These are phyloP conservation scores for Megalurothrips usitatus DNA, from an alignment of 2,888 invertebrate genomes.

Conservation along the genomic window DNA sequence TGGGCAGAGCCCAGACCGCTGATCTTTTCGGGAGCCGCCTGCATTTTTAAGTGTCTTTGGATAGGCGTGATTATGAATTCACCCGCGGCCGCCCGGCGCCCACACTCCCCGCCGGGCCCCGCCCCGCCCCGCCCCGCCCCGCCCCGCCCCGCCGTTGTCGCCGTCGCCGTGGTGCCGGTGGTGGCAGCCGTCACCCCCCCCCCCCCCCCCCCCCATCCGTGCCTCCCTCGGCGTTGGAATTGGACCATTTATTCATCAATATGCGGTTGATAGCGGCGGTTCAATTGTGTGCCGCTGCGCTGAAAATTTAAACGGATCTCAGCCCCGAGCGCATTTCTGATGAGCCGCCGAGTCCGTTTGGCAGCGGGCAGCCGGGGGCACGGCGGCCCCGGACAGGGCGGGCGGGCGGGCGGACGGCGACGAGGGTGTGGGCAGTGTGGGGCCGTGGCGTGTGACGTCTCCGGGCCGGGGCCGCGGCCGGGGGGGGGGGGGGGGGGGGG, in stretches of 20 bases:
- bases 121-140: no score
- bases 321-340: constrained; percentile 4
- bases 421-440: no score
- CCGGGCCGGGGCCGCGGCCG: background rate
- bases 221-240: background rate
- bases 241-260: constrained; percentile 25
- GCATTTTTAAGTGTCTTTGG: background rate
- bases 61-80: background rate
- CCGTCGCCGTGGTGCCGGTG: background rate
- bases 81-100: background rate
- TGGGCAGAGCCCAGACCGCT: background rate
- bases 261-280: constrained; percentile 3
- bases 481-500: no score
- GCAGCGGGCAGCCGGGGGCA: no score
- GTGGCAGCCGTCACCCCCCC: background rate
- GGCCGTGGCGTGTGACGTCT: background rate
- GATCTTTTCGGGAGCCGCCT: background rate
- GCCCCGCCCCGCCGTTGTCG: no score
- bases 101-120: no score
- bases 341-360: background rate
- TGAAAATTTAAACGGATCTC: constrained; percentile 20
- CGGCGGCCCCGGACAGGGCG: no score
- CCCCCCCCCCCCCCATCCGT: background rate
- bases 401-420: no score
- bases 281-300: background rate